These are phyloP conservation scores for Mohoua ochrocephala DNA, from an alignment of 2,113 vertebrate genomes.

Conservation along the genomic window DNA sequence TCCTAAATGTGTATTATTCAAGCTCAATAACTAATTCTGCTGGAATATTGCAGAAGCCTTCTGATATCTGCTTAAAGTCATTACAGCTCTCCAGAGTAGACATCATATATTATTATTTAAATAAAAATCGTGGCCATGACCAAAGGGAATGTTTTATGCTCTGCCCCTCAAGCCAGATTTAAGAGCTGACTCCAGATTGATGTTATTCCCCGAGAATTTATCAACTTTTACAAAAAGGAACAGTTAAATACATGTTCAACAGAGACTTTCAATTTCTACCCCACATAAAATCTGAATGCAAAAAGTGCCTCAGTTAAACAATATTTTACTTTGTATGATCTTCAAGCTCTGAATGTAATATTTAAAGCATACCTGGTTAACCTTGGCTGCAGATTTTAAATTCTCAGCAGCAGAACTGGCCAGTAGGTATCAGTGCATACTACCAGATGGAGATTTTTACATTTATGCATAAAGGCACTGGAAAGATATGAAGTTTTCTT, in stretches of 20 bases:
- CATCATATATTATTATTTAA: background rate
- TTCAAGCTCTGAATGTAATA: background rate
- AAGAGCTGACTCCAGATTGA: background rate
- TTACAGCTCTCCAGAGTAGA: background rate
- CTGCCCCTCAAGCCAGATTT: background rate
- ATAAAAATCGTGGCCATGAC: background rate
- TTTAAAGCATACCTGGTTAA: background rate
- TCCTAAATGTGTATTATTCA: background rate
- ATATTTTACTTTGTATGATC: background rate
- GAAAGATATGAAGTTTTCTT: background rate
- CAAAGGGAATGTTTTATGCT: background rate
- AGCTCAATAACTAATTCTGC: background rate
- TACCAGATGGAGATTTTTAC: background rate
- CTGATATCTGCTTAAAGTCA: background rate
- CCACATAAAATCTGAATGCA: background rate
- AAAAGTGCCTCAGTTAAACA: background rate
- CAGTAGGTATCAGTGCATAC: background rate
- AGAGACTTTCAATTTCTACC: background rate
- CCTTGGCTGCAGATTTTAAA: background rate
- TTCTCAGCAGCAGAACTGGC: background rate
- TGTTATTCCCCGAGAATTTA: background rate
- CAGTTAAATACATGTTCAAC: background rate
- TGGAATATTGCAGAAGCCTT: background rate
- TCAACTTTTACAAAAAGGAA: background rate
- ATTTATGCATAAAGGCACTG: background rate